phyloP scores from a whole-genome alignment of 2,797 vertebrate species.

The Delichon dasypus region DNA sequence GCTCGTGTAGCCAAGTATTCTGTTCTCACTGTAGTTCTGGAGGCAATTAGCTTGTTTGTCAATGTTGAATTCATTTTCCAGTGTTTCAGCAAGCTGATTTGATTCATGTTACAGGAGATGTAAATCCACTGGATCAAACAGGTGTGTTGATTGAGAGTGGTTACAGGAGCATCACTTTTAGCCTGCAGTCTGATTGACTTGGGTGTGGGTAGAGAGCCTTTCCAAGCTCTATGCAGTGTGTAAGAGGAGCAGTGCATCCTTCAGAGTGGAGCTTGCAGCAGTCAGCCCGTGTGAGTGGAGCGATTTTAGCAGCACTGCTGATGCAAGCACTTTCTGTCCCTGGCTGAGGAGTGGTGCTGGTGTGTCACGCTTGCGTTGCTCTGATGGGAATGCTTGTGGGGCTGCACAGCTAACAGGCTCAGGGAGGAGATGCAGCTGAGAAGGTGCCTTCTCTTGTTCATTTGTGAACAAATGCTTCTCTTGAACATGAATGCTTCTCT shows the following conservation, averaged over 20 bases:
- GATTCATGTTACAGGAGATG: background rate
- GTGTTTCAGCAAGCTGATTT: background rate
- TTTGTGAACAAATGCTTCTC: background rate
- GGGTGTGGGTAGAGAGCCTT: background rate
- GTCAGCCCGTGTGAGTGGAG: fast-evolving
- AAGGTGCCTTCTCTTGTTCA: background rate
- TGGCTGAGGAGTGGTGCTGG: background rate
- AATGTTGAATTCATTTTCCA: background rate
- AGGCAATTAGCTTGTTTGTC: background rate
- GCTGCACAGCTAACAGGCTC: background rate
- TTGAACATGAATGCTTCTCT: background rate
- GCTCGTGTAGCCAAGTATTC: background rate
- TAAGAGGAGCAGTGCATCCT: background rate
- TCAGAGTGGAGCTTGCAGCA: background rate
- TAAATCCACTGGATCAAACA: background rate
- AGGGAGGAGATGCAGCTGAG: background rate
- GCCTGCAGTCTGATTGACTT: background rate
- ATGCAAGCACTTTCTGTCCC: background rate
- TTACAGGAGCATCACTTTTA: background rate
- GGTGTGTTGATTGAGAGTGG: background rate
- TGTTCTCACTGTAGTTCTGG: background rate
- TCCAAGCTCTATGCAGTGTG: background rate
- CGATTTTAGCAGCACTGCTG: fast-evolving
- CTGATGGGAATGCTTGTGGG: fast-evolving
- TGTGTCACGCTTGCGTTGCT: fast-evolving